phyloP scores from a whole-genome alignment of 2,888 invertebrate genomes.

The Gastrophysa polygoni region DNA sequence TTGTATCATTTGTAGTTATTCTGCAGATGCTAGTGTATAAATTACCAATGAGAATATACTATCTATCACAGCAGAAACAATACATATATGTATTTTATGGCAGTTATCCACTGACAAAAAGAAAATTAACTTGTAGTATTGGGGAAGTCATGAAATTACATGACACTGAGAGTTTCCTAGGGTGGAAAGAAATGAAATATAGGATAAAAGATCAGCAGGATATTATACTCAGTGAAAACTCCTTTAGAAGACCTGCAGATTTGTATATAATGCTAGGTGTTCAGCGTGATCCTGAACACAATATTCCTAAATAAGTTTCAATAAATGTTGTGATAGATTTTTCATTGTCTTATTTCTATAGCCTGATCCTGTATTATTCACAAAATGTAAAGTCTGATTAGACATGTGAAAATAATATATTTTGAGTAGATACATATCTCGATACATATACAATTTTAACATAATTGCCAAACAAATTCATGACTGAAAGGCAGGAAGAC shows the following conservation, averaged over 20 bases:
- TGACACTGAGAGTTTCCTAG: constrained; percentile 40
- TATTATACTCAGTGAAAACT: constrained; percentile 49
- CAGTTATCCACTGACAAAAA: constrained; percentile 41
- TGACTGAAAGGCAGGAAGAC: no score
- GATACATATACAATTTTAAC: not conserved
- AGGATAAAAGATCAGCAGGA: constrained; percentile 39
- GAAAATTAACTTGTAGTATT: constrained; percentile 36
- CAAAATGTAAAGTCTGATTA: not conserved
- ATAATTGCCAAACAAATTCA: no score
- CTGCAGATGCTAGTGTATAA: constrained; percentile 42
- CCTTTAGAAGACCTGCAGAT: constrained; percentile 53
- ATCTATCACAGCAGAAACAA: constrained; percentile 41
- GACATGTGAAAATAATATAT: constrained; percentile 1
- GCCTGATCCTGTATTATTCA: no score
- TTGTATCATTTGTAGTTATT: constrained; percentile 40
- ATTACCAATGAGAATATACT: constrained; percentile 54
- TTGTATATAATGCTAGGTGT: constrained; percentile 53
- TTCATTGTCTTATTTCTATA: not conserved
- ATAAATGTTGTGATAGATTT: constrained; percentile 14
- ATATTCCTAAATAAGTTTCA: constrained; percentile 1
- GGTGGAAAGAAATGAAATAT: constrained; percentile 47
- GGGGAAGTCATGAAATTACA: constrained; percentile 43
- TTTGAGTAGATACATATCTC: not conserved
- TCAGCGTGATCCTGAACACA: constrained; percentile 43
- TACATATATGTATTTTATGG: constrained; percentile 50